These are phyloP conservation scores for Drosophila nikananu DNA, from an alignment of 1,140 invertebrate species.

Conservation along the genomic window DNA sequence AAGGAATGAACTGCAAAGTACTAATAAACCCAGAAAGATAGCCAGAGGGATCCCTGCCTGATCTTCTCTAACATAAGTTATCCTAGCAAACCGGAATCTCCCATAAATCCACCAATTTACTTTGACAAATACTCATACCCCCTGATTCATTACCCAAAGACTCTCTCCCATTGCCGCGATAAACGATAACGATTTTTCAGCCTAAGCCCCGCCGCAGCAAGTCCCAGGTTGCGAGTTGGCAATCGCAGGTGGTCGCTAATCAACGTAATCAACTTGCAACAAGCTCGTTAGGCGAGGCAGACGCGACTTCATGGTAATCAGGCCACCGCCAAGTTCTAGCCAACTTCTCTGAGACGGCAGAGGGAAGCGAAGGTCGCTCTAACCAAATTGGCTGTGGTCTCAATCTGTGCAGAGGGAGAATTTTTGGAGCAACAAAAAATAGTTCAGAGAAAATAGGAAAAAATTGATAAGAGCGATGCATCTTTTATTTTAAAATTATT, in stretches of 20 bases:
- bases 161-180: constrained; percentile 39
- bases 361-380: constrained; percentile 30
- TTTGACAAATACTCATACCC: constrained; percentile 42
- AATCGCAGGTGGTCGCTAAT: constrained; percentile 79
- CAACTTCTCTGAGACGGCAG: constrained; percentile 4
- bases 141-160: constrained; percentile 49
- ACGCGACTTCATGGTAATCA: constrained; percentile 65
- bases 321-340: constrained; percentile 66
- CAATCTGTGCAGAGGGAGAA: neutral
- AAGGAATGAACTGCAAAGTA: neutral
- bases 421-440: no score
- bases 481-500: neutral
- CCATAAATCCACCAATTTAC: neutral
- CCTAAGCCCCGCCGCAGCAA: constrained; percentile 8
- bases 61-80: neutral
- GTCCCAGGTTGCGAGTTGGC: constrained; percentile 9
- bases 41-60: neutral
- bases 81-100: neutral
- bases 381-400: constrained; percentile 38
- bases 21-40: neutral
- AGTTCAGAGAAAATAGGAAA: neutral
- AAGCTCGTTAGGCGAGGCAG: constrained; percentile 52
- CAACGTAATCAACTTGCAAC: constrained; percentile 68
- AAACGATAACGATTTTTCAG: constrained; percentile 56
- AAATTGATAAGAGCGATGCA: neutral